Conservation (phyloP, 2,113 vertebrate genomes). For the Varanus komodoensis region DNA sequence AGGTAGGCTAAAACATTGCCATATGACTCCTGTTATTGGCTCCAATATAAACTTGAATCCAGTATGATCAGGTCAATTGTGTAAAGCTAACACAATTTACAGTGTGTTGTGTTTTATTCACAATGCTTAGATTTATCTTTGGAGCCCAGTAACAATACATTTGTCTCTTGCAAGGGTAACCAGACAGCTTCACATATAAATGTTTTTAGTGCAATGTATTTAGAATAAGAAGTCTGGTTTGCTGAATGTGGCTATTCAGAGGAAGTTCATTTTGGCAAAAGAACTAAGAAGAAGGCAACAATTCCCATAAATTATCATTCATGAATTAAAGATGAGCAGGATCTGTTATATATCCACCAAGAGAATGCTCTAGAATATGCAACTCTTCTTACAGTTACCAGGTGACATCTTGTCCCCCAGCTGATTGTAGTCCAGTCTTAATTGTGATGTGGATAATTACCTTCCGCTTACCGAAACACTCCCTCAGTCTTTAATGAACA, state of each 20-base stretch:
- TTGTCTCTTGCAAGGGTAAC: slow-evolving; percentile 40
- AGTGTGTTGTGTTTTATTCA: slow-evolving; percentile 10
- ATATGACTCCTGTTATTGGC: background rate
- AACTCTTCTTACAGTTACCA: background rate
- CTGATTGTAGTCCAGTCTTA: background rate
- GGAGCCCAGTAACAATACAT: slow-evolving; percentile 16
- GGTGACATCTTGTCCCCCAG: no score
- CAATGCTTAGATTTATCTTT: slow-evolving; percentile 17
- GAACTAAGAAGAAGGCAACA: slow-evolving; percentile 13
- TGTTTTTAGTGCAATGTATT: slow-evolving; percentile 7
- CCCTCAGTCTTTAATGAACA: background rate
- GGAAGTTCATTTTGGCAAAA: slow-evolving; percentile 28
- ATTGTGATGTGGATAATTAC: background rate
- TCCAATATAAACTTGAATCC: slow-evolving; percentile 35
- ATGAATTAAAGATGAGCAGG: slow-evolving; percentile 43
- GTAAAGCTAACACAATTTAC: slow-evolving; percentile 19
- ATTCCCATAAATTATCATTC: background rate
- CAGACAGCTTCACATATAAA: slow-evolving; percentile 27
- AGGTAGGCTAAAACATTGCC: slow-evolving; percentile 1
- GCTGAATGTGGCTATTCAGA: slow-evolving; percentile 26
- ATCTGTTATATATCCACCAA: slow-evolving; percentile 17
- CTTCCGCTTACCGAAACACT: background rate
- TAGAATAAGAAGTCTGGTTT: slow-evolving; percentile 31
- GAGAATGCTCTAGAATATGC: background rate
- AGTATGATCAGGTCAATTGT: background rate